Conservation (phyloP, 1,140 invertebrate genomes). For the Philopotamus ludificatus region DNA sequence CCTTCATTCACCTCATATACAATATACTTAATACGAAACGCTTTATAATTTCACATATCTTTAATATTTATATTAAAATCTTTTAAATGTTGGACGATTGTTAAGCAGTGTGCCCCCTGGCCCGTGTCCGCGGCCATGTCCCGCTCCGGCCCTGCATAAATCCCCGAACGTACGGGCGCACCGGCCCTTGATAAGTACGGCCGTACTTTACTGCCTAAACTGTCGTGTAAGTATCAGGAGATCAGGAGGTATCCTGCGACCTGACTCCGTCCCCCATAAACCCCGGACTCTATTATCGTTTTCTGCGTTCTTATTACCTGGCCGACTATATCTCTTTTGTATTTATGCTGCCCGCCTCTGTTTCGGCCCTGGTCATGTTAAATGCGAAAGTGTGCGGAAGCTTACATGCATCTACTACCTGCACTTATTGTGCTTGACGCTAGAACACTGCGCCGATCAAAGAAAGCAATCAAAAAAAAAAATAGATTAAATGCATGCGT, state of each 20-base stretch:
- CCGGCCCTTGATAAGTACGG: constrained; percentile 36
- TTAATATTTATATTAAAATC: no score
- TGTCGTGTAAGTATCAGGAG: constrained; percentile 35
- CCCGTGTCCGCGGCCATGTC: constrained; percentile 19
- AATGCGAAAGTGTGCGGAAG: constrained; percentile 26
- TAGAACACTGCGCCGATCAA: constrained; percentile 13
- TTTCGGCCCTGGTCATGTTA: background rate
- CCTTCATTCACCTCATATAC: background rate
- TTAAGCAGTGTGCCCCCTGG: background rate
- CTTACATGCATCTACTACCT: constrained; percentile 37
- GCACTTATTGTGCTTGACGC: constrained; percentile 34
- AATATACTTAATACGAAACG: no score
- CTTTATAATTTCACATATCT: no score
- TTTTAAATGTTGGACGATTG: no score
- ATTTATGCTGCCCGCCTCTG: constrained; percentile 24
- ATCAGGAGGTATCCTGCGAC: constrained; percentile 28
- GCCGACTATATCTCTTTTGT: constrained; percentile 38
- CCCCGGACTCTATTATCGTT: constrained; percentile 41
- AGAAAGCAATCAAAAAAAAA: no score
- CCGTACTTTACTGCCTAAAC: constrained; percentile 35
- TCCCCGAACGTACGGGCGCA: constrained; percentile 38
- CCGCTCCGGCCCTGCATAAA: constrained; percentile 33
- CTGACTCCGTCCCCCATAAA: constrained; percentile 38
- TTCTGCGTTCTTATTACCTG: constrained; percentile 43
- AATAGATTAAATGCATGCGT: background rate